A percentile compares a stretch with the other conserved stretches of the same genome.
phyloP scores from a whole-genome alignment of 2,113 vertebrate species.

The Poeciliopsis turrubarensis region DNA sequence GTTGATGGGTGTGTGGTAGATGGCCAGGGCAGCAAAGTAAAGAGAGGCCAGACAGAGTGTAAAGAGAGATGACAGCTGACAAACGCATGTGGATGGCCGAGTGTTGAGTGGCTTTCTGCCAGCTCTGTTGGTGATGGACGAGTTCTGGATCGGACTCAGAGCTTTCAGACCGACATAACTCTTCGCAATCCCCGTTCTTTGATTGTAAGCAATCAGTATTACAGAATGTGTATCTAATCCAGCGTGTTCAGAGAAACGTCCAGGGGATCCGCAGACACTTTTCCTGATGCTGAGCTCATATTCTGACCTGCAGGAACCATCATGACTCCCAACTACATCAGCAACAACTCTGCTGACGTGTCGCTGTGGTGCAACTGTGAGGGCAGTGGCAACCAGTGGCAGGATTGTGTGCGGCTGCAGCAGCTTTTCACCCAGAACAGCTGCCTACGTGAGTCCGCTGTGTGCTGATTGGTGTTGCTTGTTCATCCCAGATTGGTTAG shows the following conservation, averaged over 20 bases:
- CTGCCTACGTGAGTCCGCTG: slow-evolving; percentile 77
- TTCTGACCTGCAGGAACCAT: slow-evolving; percentile 83
- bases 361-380: slow-evolving; percentile 92
- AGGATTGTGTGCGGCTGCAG: slow-evolving; percentile 89
- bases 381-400: slow-evolving; percentile 91
- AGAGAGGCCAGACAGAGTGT: neutral
- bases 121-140: too few relatives aligned
- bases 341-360: slow-evolving; percentile 86
- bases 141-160: neutral
- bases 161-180: neutral
- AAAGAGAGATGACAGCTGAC: neutral
- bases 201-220: too few relatives aligned
- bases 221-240: neutral
- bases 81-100: neutral
- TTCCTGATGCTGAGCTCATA: neutral
- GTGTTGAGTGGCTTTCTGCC: neutral
- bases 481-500: too few relatives aligned
- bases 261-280: neutral
- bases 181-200: too few relatives aligned
- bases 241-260: neutral
- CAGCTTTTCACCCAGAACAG: slow-evolving; percentile 88
- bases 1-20: neutral
- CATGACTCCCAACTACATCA: slow-evolving; percentile 96
- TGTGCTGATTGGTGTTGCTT: too few relatives aligned
- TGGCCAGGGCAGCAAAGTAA: too few relatives aligned